Base-by-base conservation (phyloP, 1,140 invertebrate genomes). In the Platorchestia sp. region DNA sequence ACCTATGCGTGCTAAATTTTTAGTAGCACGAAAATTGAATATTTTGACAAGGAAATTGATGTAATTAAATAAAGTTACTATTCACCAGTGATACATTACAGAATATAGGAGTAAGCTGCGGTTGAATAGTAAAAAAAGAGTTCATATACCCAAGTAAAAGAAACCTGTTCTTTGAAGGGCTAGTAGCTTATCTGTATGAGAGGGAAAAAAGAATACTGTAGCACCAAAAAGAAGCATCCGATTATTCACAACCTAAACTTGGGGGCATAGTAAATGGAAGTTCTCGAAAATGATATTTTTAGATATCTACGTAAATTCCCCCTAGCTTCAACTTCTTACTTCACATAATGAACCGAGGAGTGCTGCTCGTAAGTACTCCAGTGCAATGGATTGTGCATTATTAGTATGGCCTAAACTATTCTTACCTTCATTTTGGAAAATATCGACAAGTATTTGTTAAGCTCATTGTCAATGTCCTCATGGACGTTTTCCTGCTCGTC, bases 391-490 rank as follows among this genome's bases (percentile, higher is more conserved):
- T n/a, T n/a, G n/a, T n/a, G 14, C 59, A 19, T 3, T 22, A 27
- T 36, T 14, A 27, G 1, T 10, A 75, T 22, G 1, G 7, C 59
- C 59, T 22, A 36, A 1, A 75, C 3, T 75, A n/a, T 75, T 89
- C 95, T 95, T 45, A 96, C 96, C 95, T 96, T 96, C 36, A 96
- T 95, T 44, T 96, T 96, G 6, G 96, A 95, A 45, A 96, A 96
- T 3, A 96, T 87, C 86, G 95, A 95, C 41, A 96, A 95, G 86
- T 96, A 96, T 45, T 96, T 96, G 47, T 96, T 95, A 19, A 96
- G 95, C 44, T 96, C 96, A 75, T 93, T 95, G 89, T 96, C 96
- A 53, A 96, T 95, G 51, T 95, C 89, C 10, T 95, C 95, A 44
- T 96, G 95, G 0, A 95, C 75, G 45, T 96, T 90, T 0, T 96